phyloP scores from a whole-genome alignment of 2,888 invertebrate species.

The Metellina segmentata region DNA sequence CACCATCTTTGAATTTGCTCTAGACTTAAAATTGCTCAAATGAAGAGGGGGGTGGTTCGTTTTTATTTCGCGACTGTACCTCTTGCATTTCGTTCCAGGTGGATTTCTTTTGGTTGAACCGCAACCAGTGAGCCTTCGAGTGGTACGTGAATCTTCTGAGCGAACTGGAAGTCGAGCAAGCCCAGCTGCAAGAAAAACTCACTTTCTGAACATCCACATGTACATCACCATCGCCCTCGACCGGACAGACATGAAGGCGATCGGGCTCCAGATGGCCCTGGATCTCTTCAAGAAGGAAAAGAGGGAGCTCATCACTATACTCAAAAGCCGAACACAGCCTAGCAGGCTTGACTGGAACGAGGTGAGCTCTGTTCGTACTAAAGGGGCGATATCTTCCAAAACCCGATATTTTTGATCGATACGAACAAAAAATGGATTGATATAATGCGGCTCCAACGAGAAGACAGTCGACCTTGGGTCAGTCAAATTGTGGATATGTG shows the following conservation, averaged over 20 bases:
- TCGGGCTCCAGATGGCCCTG: conserved; percentile 93
- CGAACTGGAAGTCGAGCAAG: conserved; percentile 95
- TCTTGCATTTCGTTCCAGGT: conserved; percentile 85
- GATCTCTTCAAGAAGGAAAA: conserved; percentile 97
- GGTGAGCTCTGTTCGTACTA: no score
- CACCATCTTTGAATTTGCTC: no score
- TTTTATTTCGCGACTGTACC: no score
- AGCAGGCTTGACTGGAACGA: conserved; percentile 97
- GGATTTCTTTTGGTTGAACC: conserved; percentile 98
- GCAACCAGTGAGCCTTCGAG: conserved; percentile 96
- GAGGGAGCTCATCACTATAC: conserved; percentile 93
- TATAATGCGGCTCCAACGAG: no score
- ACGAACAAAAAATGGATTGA: no score
- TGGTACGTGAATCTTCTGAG: conserved; percentile 97
- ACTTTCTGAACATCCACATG: conserved; percentile 98
- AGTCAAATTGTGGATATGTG: no score
- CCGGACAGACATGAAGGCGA: conserved; percentile 95
- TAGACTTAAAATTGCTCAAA: no score
- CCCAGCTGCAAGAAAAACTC: conserved; percentile 87
- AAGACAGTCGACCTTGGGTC: no score
- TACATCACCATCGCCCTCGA: conserved; percentile 96
- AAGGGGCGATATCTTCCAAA: no score
- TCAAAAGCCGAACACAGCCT: conserved; percentile 95
- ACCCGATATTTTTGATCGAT: no score
- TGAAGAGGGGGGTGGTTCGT: no score